Conservation (phyloP, 1,140 invertebrate species). For the Oncopeltus fasciatus region DNA sequence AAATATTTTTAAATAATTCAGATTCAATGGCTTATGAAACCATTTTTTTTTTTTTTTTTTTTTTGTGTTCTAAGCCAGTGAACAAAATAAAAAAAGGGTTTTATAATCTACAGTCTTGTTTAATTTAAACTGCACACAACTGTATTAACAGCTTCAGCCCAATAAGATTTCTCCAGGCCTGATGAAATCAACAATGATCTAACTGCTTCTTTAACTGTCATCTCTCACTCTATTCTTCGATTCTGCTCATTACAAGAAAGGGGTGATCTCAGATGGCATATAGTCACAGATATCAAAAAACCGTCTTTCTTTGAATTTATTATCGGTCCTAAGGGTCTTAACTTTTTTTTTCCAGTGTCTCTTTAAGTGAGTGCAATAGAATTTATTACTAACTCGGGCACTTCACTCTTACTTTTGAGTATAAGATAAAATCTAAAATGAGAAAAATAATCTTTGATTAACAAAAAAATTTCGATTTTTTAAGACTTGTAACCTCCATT, state of each 20-base stretch:
- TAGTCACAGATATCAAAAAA: constrained; percentile 14
- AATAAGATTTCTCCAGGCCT: too few relatives aligned
- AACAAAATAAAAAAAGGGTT: constrained; percentile 28
- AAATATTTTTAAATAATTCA: constrained; percentile 9
- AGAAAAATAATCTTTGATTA: too few relatives aligned
- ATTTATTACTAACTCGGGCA: too few relatives aligned
- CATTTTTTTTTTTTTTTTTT: too few relatives aligned
- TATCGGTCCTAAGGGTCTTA: too few relatives aligned
- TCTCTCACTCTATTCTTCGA: constrained; percentile 29
- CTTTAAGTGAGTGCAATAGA: too few relatives aligned
- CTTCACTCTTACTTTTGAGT: too few relatives aligned
- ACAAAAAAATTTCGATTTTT: background rate
- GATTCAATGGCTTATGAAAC: background rate
- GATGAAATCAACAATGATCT: too few relatives aligned
- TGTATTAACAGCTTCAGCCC: constrained; percentile 30
- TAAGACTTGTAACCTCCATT: background rate
- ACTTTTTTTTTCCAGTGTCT: too few relatives aligned
- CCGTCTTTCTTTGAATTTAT: background rate
- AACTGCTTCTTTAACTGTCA: constrained; percentile 24
- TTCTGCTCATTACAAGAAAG: constrained; percentile 36
- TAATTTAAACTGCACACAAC: constrained; percentile 30
- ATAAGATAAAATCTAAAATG: too few relatives aligned
- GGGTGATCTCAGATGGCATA: constrained; percentile 28
- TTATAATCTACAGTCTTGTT: constrained; percentile 25
- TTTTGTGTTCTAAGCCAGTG: too few relatives aligned